These are phyloP conservation scores for Napeogenes sylphis DNA, from an alignment of 2,888 invertebrate species.

Conservation along the genomic window DNA sequence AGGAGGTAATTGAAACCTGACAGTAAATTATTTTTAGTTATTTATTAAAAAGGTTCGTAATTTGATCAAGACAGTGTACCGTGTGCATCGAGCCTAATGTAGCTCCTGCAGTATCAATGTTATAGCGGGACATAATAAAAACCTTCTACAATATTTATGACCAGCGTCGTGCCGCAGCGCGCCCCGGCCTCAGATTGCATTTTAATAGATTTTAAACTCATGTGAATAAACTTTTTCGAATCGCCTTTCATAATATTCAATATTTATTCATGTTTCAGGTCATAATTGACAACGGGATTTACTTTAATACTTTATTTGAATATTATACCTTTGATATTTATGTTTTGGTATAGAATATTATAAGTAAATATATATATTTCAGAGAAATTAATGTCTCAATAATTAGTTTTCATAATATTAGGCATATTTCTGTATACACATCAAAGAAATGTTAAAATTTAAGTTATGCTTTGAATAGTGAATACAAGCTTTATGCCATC, in stretches of 20 bases:
- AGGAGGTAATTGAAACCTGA: no score
- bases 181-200: not conserved
- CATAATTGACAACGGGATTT: no score
- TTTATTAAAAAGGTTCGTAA: no score
- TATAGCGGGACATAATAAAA: slow-evolving; percentile 11
- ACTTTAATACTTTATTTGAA: no score
- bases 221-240: not conserved
- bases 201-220: slow-evolving; percentile 6
- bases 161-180: slow-evolving; percentile 9
- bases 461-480: slow-evolving; percentile 11
- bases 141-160: slow-evolving; percentile 18
- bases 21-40: no score
- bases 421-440: not conserved
- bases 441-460: slow-evolving; percentile 2
- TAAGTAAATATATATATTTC: no score
- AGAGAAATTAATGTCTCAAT: no score
- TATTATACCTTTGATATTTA: no score
- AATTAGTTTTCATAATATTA: no score
- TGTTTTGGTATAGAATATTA: no score
- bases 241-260: not conserved
- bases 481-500: slow-evolving; percentile 14
- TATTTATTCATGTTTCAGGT: no score
- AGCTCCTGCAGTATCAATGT: slow-evolving; percentile 12
- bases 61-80: not conserved
- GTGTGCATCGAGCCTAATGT: not conserved